Base-by-base conservation (phyloP, 2,888 invertebrate genomes). In the Brassicogethes aeneus region DNA sequence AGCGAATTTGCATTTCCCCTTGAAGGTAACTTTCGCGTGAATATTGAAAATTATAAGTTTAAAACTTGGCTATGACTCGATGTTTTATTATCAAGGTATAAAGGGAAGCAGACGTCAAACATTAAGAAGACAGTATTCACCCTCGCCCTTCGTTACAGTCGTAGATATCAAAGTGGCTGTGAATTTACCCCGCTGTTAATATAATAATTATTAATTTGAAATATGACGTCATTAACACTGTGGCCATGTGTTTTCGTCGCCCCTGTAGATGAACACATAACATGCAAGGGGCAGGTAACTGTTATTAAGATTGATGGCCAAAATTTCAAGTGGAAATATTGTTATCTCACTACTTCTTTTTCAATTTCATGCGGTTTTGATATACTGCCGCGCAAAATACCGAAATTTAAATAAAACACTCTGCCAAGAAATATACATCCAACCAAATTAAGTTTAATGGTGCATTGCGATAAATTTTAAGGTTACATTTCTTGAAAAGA, bases 141-240 rank as follows among this genome's bases (percentile, higher is more conserved):
- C 37, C 37, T 37, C 37, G n/a, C 37, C 15, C 37, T 15, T 5
- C 23, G 23, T 23, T 23, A 23, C 23, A 23, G 23, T 23, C 10
- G 23, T 10, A 23, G 23, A 32, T 32, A 32, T 32, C 32, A 32
- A 32, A 32, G 14, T 13, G 14, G 14, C 32, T 32, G 14, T 32
- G 32, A 32, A 32, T 32, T 23, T 23, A 5, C 5, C 23, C 32
- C 32, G 3, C 32, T 32, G 14, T 32, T 46, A 50, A 51, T 49
- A 51, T 47, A 53, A 60, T 63, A 63, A 61, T 63, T 60, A 63
- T 59, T 61, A 60, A 56, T 54, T 54, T 62, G 57, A 62, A 60
- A 59, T 62, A 63, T 60, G 53, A 53, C 55, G 57, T 60, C 62
- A 60, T 63, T 60, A 63, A 56, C 61, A 61, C 57, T 59, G 56